phyloP scores from a whole-genome alignment of 2,888 invertebrate species.

The Drosophila rubida region DNA sequence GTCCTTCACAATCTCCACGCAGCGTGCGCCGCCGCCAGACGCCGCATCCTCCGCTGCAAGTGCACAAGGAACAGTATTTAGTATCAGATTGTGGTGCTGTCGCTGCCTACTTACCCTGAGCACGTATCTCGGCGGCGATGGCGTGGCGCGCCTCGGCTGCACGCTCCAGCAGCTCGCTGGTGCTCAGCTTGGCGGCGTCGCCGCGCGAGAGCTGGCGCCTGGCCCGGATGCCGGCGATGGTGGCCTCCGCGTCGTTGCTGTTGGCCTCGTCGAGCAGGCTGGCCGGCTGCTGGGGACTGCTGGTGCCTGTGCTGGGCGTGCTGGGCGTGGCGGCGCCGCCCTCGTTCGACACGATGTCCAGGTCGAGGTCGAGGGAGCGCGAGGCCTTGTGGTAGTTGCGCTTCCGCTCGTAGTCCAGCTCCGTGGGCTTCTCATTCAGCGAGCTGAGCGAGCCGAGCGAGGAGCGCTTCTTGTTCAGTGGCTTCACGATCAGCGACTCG shows the following conservation, averaged over 20 bases:
- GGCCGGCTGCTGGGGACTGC: constrained; percentile 74
- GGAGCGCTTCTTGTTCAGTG: constrained; percentile 84
- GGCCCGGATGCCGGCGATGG: constrained; percentile 80
- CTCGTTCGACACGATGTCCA: constrained; percentile 84
- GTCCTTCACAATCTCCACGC: constrained; percentile 86
- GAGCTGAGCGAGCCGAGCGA: constrained; percentile 84
- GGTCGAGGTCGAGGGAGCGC: constrained; percentile 83
- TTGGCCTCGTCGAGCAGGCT: constrained; percentile 58
- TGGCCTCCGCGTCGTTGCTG: constrained; percentile 67
- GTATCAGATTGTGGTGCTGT: too few relatives aligned
- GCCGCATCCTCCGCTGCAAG: constrained; percentile 74
- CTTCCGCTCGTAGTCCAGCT: constrained; percentile 83
- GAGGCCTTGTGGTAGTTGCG: constrained; percentile 84
- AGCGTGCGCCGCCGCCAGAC: constrained; percentile 68
- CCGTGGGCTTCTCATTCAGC: constrained; percentile 83
- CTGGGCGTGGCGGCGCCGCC: constrained; percentile 56
- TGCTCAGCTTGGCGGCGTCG: constrained; percentile 83
- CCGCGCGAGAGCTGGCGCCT: constrained; percentile 82
- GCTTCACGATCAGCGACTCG: constrained; percentile 83
- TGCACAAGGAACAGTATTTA: neutral
- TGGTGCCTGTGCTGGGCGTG: constrained; percentile 72
- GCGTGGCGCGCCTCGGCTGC: constrained; percentile 83
- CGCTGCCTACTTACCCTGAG: constrained; percentile 83
- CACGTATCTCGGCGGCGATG: constrained; percentile 84
- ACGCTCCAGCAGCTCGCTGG: constrained; percentile 83